A percentile compares a stretch with the other conserved stretches of the same genome.
These are phyloP conservation scores for Hemithea aestivaria DNA, from an alignment of 2,888 invertebrate genomes.

Conservation along the genomic window DNA sequence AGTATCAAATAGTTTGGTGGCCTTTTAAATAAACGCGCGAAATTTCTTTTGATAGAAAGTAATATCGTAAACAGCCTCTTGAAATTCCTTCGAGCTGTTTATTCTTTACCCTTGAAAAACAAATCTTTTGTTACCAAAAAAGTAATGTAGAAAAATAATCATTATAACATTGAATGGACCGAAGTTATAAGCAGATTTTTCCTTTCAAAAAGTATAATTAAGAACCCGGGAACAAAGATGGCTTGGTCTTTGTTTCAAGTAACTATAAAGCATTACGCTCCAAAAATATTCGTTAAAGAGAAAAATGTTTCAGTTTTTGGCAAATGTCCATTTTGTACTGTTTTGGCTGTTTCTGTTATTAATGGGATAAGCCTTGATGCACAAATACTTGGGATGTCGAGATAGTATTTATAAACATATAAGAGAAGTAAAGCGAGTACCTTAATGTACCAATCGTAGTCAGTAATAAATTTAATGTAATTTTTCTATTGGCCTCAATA, in stretches of 20 bases:
- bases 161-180: conserved; percentile 14
- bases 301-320: conserved; percentile 13
- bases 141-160: conserved; percentile 13
- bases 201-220: conserved; percentile 25
- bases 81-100: conserved; percentile 10
- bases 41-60: too few relatives aligned
- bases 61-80: too few relatives aligned
- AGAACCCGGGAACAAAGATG: conserved; percentile 21
- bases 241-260: conserved; percentile 23
- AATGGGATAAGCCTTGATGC: too few relatives aligned
- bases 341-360: neutral
- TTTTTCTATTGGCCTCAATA: too few relatives aligned
- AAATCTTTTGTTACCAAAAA: conserved; percentile 11
- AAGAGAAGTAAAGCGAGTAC: too few relatives aligned
- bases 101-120: conserved; percentile 8
- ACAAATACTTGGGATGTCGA: too few relatives aligned
- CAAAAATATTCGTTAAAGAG: conserved; percentile 15
- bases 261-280: conserved; percentile 18
- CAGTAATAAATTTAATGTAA: too few relatives aligned
- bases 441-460: too few relatives aligned
- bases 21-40: too few relatives aligned
- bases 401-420: too few relatives aligned
- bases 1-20: too few relatives aligned
- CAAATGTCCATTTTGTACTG: conserved; percentile 8
- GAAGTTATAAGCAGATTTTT: conserved; percentile 17